Conservation (phyloP, 2,888 invertebrate genomes). For the Synanthedon myopaeformis region DNA sequence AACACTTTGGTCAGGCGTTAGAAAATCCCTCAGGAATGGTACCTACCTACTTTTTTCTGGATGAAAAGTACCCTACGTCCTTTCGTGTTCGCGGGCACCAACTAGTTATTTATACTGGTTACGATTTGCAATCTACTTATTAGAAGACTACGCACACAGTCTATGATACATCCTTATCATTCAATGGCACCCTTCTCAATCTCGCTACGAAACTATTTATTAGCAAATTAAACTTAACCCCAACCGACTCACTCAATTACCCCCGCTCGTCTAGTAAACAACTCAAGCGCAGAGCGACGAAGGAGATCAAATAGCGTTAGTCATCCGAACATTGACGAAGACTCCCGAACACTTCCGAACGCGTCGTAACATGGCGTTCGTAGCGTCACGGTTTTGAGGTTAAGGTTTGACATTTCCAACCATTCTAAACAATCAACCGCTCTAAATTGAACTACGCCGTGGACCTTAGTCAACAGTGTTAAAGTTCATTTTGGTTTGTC, state of each 20-base stretch:
- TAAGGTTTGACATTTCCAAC: constrained; percentile 67
- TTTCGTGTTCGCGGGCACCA: too few relatives aligned
- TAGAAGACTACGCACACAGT: constrained; percentile 13
- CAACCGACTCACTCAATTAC: neutral
- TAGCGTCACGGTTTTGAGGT: constrained; percentile 65
- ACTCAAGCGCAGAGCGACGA: neutral
- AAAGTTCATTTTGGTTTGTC: neutral
- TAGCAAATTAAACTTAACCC: neutral
- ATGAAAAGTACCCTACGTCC: too few relatives aligned
- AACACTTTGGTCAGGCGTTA: too few relatives aligned
- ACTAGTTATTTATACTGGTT: neutral
- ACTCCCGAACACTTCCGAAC: constrained; percentile 38
- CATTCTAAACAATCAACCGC: constrained; percentile 30
- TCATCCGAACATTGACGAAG: constrained; percentile 25
- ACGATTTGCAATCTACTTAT: neutral
- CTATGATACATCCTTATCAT: constrained; percentile 47
- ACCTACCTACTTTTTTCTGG: neutral
- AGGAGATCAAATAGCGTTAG: constrained; percentile 1
- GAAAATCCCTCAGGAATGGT: too few relatives aligned
- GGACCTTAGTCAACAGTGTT: neutral
- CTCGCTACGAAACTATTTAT: constrained; percentile 1
- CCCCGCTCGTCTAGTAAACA: neutral
- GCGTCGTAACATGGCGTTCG: constrained; percentile 46
- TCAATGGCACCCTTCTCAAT: constrained; percentile 34
- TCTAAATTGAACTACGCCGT: neutral